Evolutionary conservation across 2,113 vertebrate genomes (phyloP).

Genomic region (Shinisaurus crocodilurus): DNA sequence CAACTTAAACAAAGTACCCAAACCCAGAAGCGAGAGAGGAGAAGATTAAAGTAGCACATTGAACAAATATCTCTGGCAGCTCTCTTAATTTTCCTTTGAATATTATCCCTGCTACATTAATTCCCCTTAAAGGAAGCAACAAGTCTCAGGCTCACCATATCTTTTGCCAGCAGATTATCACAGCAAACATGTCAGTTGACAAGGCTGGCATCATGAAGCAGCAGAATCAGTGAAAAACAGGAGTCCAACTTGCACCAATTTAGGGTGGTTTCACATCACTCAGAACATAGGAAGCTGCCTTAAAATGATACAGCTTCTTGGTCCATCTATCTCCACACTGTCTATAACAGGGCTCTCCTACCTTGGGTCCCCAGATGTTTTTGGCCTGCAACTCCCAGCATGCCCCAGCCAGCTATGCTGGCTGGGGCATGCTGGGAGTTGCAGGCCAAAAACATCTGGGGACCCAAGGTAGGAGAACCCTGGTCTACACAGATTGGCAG

Average conservation of each 20-base stretch:
- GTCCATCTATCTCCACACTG: neutral
- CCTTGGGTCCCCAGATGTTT: too few relatives aligned
- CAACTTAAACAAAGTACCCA: slow-evolving; percentile 49
- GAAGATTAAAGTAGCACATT: slow-evolving; percentile 55
- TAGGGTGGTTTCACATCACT: neutral
- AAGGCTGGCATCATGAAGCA: neutral
- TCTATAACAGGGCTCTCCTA: too few relatives aligned
- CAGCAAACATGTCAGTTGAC: neutral
- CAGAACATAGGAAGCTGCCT: neutral
- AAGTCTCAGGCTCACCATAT: neutral
- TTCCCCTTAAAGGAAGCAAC: slow-evolving; percentile 28
- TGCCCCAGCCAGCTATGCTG: too few relatives aligned
- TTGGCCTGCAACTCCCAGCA: too few relatives aligned
- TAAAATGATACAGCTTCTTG: neutral
- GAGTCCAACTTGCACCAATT: neutral
- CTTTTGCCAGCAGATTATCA: neutral
- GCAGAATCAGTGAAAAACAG: neutral
- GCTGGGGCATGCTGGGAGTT: too few relatives aligned
- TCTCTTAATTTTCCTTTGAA: slow-evolving; percentile 54
- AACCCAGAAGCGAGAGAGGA: slow-evolving; percentile 47
- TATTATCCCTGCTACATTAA: slow-evolving; percentile 26
- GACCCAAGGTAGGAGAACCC: too few relatives aligned
- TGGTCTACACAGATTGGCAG: neutral
- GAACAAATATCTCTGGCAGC: slow-evolving; percentile 32
- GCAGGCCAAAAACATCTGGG: too few relatives aligned